Base-by-base conservation (phyloP, 2,797 vertebrate genomes). In the Epinephelus malabaricus region DNA sequence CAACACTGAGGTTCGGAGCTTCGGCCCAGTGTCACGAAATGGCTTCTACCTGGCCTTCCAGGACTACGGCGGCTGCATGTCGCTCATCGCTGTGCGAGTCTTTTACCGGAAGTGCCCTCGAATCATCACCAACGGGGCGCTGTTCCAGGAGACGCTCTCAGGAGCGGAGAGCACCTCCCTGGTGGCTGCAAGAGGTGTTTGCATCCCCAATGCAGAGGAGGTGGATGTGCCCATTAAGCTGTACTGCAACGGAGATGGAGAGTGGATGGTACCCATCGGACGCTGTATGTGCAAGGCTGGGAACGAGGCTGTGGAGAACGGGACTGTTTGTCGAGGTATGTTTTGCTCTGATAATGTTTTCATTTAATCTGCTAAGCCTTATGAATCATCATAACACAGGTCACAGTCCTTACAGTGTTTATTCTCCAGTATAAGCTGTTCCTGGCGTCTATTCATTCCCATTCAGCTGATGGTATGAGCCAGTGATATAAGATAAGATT, bases 21-120 rank as follows among this genome's bases (percentile, higher is more conserved):
- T 99, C 0, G 98, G 98, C 0, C 98, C 98, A 0, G 97, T 99
- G 69, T 98, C 98, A 17, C 96, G 96, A 75, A 97, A 97, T 2
- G 98, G 98, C 77, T 99, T 99, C 94, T 99, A 99, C 93, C 93
- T 99, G 71, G 98, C 98, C 47, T 99, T 99, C 91, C 98, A 99
- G 94, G 98, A 99, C 96, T 99, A 99, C 0, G 98, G 98, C 73
- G 98, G 97, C 88, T 99, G 98, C 89, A 99, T 99, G 98, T 99
- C 98, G 1, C 95, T 99, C 74, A 99, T 99, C 0, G 98, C 98
- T 0, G 98, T 99, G 9, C 96, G 97, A 0, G 98, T 99, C 86
- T 99, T 98, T 93, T 99, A 99, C 93, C 96, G 98, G 61, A 99
- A 99, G 88, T 99, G 98, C 64, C 96, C 97, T 9, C 97, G 97